Evolutionary conservation across 2,113 vertebrate species (phyloP).

Genomic region (Ondatra zibethicus): DNA sequence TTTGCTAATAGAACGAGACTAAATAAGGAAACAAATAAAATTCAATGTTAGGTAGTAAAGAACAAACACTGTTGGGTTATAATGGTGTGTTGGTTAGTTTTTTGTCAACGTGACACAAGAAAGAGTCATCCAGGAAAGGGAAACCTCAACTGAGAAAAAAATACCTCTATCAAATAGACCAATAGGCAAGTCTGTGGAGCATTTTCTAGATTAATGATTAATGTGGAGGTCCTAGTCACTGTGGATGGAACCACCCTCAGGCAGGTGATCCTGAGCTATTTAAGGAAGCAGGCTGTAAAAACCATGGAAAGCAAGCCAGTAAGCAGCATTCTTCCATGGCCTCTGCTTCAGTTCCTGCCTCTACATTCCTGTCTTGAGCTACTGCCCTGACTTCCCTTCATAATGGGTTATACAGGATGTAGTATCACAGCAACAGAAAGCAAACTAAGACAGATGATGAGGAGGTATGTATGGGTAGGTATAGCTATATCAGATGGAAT

Average conservation of each 20-base stretch:
- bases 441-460: neutral
- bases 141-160: neutral
- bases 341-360: neutral
- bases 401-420: neutral
- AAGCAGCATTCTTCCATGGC: neutral
- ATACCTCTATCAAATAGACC: neutral
- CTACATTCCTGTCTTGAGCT: neutral
- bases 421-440: neutral
- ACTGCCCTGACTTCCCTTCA: neutral
- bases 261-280: neutral
- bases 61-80: neutral
- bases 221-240: neutral
- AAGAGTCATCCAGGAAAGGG: neutral
- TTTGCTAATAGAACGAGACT: neutral
- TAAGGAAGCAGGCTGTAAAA: neutral
- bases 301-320: neutral
- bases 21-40: conserved; percentile 34
- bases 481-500: neutral
- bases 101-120: neutral
- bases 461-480: neutral
- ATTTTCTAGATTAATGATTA: neutral
- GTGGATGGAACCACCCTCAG: neutral
- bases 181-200: neutral
- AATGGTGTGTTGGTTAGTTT: neutral
- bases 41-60: neutral